Base-by-base conservation (phyloP, 1,140 invertebrate species). In the Drosophila mojavensis region DNA sequence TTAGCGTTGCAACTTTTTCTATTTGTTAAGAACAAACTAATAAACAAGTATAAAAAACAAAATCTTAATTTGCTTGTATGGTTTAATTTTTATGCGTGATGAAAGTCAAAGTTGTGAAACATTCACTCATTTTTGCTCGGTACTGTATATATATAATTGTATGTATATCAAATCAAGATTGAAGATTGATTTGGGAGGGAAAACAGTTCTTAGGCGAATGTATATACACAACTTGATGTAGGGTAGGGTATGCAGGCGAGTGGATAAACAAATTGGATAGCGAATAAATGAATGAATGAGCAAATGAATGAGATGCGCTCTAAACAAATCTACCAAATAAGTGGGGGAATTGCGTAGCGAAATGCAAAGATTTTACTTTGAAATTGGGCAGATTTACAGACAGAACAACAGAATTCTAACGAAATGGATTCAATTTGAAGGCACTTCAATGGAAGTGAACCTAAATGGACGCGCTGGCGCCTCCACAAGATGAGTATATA, bases 271-370 rank as follows among this genome's bases (percentile, higher is more conserved):
- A 67, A 55, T 55, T 67, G 9, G 63, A 50, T 1, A 10, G 36
- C 11, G 24, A 66, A 51, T 53, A n/a, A 45, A 39, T 20, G 59
- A 39, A 39, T 33, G 78, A 81, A 73, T 30, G 28, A 48, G 62
- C 72, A 66, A 81, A 81, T 81, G 78, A 81, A 73, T 56, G 43
- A 73, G 41, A 61, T 59, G 50, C 36, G 67, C 62, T 67, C 53
- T 61, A 73, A 77, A 72, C 67, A 63, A 68, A 64, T 53, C 77
- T 15, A 39, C 63, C 55, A 55, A 78, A 77, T 71, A 65, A 66
- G 54, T 51, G 51, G 24, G 24, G 26, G 54, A 63, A 39, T 41
- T 64, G 51, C 53, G 56, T 15, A 39, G 50, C 24, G 36, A 68
- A 45, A 20, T 59, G n/a, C 33, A 9, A 26, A 39, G 41, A 30